Percentiles rank a stretch among this genome's conserved stretches.
phyloP scores from a whole-genome alignment of 1,140 invertebrate genomes.

The Habropoda laboriosa region DNA sequence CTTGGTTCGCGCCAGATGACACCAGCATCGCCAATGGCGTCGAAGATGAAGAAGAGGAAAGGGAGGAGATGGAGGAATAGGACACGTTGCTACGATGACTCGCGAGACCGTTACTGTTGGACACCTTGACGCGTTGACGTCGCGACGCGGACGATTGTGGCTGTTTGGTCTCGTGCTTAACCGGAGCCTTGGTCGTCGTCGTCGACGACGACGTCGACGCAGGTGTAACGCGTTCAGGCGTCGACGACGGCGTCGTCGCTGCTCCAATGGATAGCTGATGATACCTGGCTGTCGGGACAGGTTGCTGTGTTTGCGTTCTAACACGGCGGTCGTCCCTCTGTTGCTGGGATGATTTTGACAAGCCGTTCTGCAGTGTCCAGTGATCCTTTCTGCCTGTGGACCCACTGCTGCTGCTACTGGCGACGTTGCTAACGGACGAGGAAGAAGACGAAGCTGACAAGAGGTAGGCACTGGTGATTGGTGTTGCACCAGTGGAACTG shows the following conservation, averaged over 20 bases:
- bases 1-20: conserved; percentile 14
- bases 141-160: neutral
- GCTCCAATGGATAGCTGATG: conserved; percentile 38
- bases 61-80: neutral
- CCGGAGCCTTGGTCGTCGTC: conserved; percentile 44
- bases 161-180: conserved; percentile 19
- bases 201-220: conserved; percentile 45
- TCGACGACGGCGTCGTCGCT: conserved; percentile 50
- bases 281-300: conserved; percentile 21
- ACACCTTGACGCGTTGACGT: conserved; percentile 24
- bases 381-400: conserved; percentile 13
- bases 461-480: conserved; percentile 36
- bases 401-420: conserved; percentile 32
- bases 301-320: conserved; percentile 19
- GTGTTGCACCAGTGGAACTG: conserved; percentile 17
- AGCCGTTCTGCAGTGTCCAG: conserved; percentile 20
- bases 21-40: conserved; percentile 1
- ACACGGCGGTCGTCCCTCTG: conserved; percentile 25
- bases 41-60: conserved; percentile 15
- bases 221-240: conserved; percentile 12
- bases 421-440: conserved; percentile 35
- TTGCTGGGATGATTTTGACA: conserved; percentile 16
- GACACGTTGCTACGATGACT: conserved; percentile 12
- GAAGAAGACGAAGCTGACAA: conserved; percentile 55
- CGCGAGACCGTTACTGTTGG: neutral